Percentiles rank a stretch among this genome's conserved stretches.
Evolutionary conservation across 2,797 vertebrate species (phyloP).

Genomic region (Oreortyx pictus): DNA sequence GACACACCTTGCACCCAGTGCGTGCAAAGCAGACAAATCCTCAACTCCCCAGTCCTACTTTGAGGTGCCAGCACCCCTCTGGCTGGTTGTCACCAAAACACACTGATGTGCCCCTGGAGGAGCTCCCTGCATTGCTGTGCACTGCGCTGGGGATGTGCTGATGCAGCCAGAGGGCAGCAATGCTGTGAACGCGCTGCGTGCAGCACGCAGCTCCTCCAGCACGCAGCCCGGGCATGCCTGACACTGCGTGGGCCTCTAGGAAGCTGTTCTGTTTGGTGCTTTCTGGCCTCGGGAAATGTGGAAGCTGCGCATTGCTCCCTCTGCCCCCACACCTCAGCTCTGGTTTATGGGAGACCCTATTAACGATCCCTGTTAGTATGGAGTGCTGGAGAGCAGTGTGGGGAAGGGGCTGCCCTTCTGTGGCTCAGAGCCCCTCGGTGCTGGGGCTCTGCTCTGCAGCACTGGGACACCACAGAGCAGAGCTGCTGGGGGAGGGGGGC

Average conservation of each 20-base stretch:
- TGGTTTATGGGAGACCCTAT: too few relatives aligned
- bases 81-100: accelerated
- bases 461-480: too few relatives aligned
- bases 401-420: too few relatives aligned
- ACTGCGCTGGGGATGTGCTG: neutral
- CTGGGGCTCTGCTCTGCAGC: too few relatives aligned
- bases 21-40: neutral
- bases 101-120: neutral
- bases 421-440: too few relatives aligned
- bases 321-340: too few relatives aligned
- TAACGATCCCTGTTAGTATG: too few relatives aligned
- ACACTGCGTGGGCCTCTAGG: neutral
- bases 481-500: too few relatives aligned
- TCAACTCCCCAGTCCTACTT: neutral
- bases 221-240: neutral
- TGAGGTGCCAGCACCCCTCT: neutral
- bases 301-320: too few relatives aligned
- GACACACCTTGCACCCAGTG: neutral
- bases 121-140: neutral
- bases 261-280: too few relatives aligned
- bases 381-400: too few relatives aligned
- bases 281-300: too few relatives aligned
- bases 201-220: accelerated
- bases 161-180: constrained; percentile 66
- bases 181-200: neutral